Base-by-base conservation (phyloP, 2,888 invertebrate species). In the Hirtodrosophila confusa region DNA sequence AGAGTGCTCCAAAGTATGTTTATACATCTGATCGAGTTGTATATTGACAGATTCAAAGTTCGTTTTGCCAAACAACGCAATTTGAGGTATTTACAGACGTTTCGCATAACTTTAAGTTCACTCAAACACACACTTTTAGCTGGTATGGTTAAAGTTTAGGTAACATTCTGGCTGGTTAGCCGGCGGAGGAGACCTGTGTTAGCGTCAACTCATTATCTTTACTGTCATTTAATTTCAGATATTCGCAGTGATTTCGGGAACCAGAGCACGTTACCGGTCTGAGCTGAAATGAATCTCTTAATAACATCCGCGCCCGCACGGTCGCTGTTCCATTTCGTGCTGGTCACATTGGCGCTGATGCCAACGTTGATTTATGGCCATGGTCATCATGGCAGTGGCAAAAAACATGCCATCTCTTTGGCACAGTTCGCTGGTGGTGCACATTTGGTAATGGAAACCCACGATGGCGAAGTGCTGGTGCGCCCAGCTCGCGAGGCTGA, bases 401-500 rank as follows among this genome's bases (percentile, higher is more conserved):
- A 69, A 45, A 65, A 55, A 41, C 62, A 61, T 44, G 48, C 61
- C 11, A 53, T 41, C 8, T 60, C 50, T 4, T 27, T 55, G 48
- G 27, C 62, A 7, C 40, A 67, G 39, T 17, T 73, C 3, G 56
- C 66, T 31, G 48, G 35, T 49, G 87, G 82, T 10, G 78, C 82
- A 0, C 72, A 62, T 8, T 62, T 88, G 64, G 68, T 87, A 1
- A 73, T 88, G 64, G 54, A 85, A 31, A 78, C 64, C 9, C 51
- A 62, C 4, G 56, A 69, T 3, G 79, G 88, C 7, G 50, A 67
- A 35, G 78, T 83, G 37, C 76, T 83, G 43, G 73, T 84, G 69
- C 91, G 91, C 40, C 71, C 69, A n/a, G 88, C 86, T 8, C 90
- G 90, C 27, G 90, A 88, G 31, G 76, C 79, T 6, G 33, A 29